Conservation (phyloP, 2,797 vertebrate species). For the Siniperca undulata region DNA sequence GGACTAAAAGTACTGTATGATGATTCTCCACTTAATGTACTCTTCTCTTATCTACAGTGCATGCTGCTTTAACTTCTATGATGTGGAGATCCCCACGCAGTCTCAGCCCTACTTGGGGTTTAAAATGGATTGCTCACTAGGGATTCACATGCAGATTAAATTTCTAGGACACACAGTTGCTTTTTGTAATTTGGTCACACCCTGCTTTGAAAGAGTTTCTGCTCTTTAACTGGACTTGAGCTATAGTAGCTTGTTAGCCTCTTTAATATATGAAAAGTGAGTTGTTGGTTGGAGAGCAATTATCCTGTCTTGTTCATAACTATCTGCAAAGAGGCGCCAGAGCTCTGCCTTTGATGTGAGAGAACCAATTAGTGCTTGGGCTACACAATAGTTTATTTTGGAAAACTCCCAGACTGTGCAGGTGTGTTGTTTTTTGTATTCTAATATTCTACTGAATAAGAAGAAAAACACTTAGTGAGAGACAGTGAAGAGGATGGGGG, state of each 20-base stretch:
- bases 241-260: constrained; percentile 56
- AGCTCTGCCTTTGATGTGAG: constrained; percentile 47
- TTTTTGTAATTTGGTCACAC: constrained; percentile 49
- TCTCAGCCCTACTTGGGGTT: constrained; percentile 23
- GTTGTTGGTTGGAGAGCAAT: constrained; percentile 67
- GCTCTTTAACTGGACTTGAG: constrained; percentile 51
- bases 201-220: constrained; percentile 39
- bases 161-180: constrained; percentile 59
- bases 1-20: neutral
- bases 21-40: neutral
- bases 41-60: constrained; percentile 2
- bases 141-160: constrained; percentile 59
- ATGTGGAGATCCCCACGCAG: constrained; percentile 17
- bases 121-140: constrained; percentile 41
- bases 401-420: constrained; percentile 47
- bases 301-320: constrained; percentile 60
- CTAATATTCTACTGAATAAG: constrained; percentile 14
- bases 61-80: constrained; percentile 22
- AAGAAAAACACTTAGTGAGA: constrained; percentile 37
- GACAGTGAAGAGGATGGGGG: constrained; percentile 19
- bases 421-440: constrained; percentile 50
- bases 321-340: constrained; percentile 37
- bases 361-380: constrained; percentile 63
- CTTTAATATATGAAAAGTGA: constrained; percentile 61
- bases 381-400: constrained; percentile 57